These are phyloP conservation scores for Platynereis dumerilii DNA, from an alignment of 2,888 invertebrate species.

Conservation along the genomic window DNA sequence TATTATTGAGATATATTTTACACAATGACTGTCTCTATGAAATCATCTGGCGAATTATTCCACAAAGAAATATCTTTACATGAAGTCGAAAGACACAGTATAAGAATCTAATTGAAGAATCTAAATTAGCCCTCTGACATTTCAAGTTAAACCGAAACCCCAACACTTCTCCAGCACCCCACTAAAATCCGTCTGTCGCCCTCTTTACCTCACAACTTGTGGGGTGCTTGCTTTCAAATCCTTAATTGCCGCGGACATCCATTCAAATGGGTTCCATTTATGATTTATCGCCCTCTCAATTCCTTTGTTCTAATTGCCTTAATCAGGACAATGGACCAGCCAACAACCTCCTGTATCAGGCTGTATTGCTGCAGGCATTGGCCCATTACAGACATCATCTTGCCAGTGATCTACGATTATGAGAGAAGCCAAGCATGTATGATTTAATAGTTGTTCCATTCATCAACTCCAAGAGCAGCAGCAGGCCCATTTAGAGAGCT, in stretches of 20 bases:
- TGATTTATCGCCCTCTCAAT: not conserved
- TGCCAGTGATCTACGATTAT: constrained; percentile 7
- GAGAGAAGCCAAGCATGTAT: not conserved
- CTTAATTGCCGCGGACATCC: not conserved
- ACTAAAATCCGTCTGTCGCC: too few relatives aligned
- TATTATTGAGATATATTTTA: too few relatives aligned
- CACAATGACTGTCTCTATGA: too few relatives aligned
- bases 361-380: not conserved
- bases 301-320: constrained; percentile 7
- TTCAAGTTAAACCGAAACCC: too few relatives aligned
- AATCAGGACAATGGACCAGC: not conserved
- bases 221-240: not conserved
- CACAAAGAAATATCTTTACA: too few relatives aligned
- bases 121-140: too few relatives aligned
- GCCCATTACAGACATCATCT: not conserved
- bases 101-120: too few relatives aligned
- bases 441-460: constrained; percentile 9
- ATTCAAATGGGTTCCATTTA: not conserved
- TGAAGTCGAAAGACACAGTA: too few relatives aligned
- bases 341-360: not conserved
- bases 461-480: not conserved
- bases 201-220: too few relatives aligned
- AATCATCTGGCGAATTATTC: too few relatives aligned
- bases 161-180: too few relatives aligned
- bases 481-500: not conserved